Evolutionary conservation across 2,797 vertebrate genomes (phyloP).

Genomic region (Sitta carolinensis): DNA sequence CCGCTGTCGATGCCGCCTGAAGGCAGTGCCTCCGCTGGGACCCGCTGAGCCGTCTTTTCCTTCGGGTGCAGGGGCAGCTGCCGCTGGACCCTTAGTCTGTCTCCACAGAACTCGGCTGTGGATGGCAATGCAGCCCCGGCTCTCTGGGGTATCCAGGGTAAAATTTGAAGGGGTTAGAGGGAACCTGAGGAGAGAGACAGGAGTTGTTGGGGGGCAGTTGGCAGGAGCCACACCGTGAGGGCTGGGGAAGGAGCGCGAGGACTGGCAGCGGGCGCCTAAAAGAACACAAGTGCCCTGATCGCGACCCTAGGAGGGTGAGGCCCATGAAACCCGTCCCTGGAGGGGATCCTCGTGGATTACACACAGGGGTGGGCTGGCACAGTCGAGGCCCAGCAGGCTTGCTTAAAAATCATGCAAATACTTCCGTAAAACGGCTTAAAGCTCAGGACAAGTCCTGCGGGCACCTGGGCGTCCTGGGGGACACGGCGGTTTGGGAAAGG

Average conservation of each 20-base stretch:
- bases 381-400: neutral
- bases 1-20: rapidly evolving
- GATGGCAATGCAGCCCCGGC: neutral
- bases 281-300: neutral
- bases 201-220: neutral
- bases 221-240: rapidly evolving
- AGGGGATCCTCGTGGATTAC: neutral
- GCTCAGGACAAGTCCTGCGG: neutral
- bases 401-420: neutral
- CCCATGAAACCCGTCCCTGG: neutral
- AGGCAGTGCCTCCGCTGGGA: rapidly evolving
- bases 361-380: neutral
- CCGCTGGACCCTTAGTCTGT: neutral
- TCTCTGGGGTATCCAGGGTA: neutral
- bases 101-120: neutral
- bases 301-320: neutral
- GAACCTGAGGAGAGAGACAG: neutral
- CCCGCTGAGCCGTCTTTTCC: rapidly evolving
- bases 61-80: too few species aligned
- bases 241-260: neutral
- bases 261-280: neutral
- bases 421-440: neutral
- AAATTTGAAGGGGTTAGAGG: neutral
- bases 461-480: neutral
- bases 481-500: neutral